These are phyloP conservation scores for Quiscalus mexicanus DNA, from an alignment of 2,113 vertebrate species.

Conservation along the genomic window DNA sequence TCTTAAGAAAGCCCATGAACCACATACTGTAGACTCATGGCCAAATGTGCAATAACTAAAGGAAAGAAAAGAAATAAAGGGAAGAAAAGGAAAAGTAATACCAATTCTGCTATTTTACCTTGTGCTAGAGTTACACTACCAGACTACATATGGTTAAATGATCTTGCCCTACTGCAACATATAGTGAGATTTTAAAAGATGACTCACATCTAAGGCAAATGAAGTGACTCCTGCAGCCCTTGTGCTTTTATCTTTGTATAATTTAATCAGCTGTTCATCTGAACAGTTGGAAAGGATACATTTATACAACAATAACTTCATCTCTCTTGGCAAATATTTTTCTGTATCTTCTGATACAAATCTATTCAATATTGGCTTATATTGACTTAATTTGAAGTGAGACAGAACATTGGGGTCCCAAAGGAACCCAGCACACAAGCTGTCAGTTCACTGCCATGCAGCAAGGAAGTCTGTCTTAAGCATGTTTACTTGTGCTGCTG, in stretches of 20 bases:
- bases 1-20: background rate
- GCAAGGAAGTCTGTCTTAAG: background rate
- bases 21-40: background rate
- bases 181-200: background rate
- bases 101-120: background rate
- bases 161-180: background rate
- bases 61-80: background rate
- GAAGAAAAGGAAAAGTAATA: background rate
- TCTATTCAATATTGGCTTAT: background rate
- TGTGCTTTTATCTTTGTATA: background rate
- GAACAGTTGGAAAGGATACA: conserved; percentile 17
- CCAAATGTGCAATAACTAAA: background rate
- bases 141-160: background rate
- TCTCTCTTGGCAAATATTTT: background rate
- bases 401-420: background rate
- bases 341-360: background rate
- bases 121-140: background rate
- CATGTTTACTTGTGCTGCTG: background rate
- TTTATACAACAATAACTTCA: background rate
- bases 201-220: background rate
- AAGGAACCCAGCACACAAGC: background rate
- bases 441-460: background rate
- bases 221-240: background rate
- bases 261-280: conserved; percentile 28
- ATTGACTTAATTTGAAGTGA: background rate